Evolutionary conservation across 2,113 vertebrate species (phyloP), one percentile per base, ranked within the genome.

Genomic region (Halichoeres trimaculatus): DNA sequence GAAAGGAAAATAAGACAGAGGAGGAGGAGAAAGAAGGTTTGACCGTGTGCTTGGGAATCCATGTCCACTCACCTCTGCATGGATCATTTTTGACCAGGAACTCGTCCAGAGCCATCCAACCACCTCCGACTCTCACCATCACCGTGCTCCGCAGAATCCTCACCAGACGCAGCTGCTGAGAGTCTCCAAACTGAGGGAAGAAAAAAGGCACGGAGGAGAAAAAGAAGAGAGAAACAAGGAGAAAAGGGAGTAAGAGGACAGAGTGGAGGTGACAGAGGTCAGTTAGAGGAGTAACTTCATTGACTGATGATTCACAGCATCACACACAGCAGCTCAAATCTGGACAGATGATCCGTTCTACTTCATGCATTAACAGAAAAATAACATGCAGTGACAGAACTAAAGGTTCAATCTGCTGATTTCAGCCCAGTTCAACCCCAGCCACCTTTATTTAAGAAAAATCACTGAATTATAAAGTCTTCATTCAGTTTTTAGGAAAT

Each of bases 91-190:
- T 99, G 67, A 99, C 98, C 2, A 99, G 81, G 22, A 99, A 99
- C 67, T 99, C 98, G 38, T 99, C 98, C 86, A 99, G 94, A 40
- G 98, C 98, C 98, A 99, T 99, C 98, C 98, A 99, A 0, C 98
- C 98, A 14, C 98, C 98, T 0, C 98, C 98, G 1, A 99, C 98
- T 0, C 98, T 94, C 53, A 99, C 98, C 98, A 99, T 99, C 76
- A 99, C 98, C 0, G 98, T 99, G 89, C 98, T 99, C 75, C 98
- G 95, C 90, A 99, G 90, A 74, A 99, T 99, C 56, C 98, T 94
- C 66, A 99, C 98, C 93, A 99, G 94, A 76, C 98, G 98, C 90
- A 99, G 92, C 95, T 99, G 98, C 95, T 99, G 98, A 13, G 98
- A 99, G 84, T 99, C 98, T 0, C 98, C 98, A 0, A 99, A 99